Evolutionary conservation across 2,797 vertebrate genomes (phyloP).

Genomic region (Schizopygopsis pylzovi): DNA sequence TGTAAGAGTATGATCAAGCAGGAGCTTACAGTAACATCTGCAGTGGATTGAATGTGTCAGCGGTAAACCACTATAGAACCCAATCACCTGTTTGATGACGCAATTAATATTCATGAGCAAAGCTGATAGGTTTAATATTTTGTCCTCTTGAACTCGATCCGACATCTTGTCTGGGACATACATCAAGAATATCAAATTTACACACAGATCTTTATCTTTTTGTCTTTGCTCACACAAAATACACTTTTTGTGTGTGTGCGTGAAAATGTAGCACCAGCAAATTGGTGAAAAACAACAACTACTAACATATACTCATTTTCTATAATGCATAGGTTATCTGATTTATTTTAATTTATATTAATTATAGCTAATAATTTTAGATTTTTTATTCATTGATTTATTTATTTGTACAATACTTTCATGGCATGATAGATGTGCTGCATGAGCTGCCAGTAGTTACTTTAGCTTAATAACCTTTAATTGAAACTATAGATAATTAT

Average conservation of each 20-base stretch:
- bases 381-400: neutral
- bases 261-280: no score
- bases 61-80: neutral
- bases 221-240: no score
- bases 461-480: conserved; percentile 15
- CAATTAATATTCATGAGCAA: conserved; percentile 13
- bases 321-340: no score
- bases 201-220: neutral
- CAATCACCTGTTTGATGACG: neutral
- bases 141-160: neutral
- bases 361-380: neutral
- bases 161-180: neutral
- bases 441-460: neutral
- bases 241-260: no score
- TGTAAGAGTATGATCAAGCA: neutral
- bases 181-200: neutral
- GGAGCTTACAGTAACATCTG: neutral
- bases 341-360: no score
- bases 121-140: conserved; percentile 8
- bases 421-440: neutral
- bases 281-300: no score
- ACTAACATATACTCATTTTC: no score
- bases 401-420: neutral
- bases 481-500: conserved; percentile 14
- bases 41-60: neutral